Conservation (phyloP, 2,888 invertebrate genomes). For the Ametastegia equiseti region DNA sequence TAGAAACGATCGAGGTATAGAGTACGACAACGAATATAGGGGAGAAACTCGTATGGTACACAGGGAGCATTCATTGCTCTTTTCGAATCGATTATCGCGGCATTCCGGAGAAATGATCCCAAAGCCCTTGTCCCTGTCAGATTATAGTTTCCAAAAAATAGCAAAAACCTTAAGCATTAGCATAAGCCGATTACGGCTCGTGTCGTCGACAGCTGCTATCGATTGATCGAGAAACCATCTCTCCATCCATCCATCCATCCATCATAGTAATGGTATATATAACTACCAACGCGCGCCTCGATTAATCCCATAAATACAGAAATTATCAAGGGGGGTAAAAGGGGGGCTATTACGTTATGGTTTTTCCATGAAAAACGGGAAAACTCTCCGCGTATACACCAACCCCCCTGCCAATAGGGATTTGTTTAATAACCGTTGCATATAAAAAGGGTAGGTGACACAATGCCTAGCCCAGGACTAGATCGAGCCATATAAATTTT, state of each 20-base stretch:
- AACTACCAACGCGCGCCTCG: constrained; percentile 51
- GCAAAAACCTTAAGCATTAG: constrained; percentile 70
- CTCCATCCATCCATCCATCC: constrained; percentile 63
- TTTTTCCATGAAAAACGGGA: constrained; percentile 4
- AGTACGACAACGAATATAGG: no score
- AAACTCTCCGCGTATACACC: neutral
- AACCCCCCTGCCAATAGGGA: neutral
- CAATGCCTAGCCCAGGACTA: neutral
- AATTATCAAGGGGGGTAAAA: constrained; percentile 66
- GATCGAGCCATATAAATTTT: neutral
- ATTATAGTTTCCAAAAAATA: constrained; percentile 70
- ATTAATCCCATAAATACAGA: constrained; percentile 74
- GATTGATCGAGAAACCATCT: constrained; percentile 72
- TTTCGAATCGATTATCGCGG: constrained; percentile 61
- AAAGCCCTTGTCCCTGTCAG: constrained; percentile 65
- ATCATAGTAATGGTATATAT: no score
- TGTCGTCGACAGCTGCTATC: constrained; percentile 62
- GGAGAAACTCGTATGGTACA: neutral
- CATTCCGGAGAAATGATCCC: constrained; percentile 67
- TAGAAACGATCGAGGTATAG: no score
- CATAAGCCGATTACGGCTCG: constrained; percentile 71
- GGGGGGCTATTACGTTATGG: constrained; percentile 10
- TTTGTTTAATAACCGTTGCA: constrained; percentile 29
- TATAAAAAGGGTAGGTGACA: constrained; percentile 13
- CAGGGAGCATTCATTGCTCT: neutral